A percentile compares a stretch with the other conserved stretches of the same genome.
Evolutionary conservation across 2,113 vertebrate genomes (phyloP).

Genomic region (Oryzias celebensis): DNA sequence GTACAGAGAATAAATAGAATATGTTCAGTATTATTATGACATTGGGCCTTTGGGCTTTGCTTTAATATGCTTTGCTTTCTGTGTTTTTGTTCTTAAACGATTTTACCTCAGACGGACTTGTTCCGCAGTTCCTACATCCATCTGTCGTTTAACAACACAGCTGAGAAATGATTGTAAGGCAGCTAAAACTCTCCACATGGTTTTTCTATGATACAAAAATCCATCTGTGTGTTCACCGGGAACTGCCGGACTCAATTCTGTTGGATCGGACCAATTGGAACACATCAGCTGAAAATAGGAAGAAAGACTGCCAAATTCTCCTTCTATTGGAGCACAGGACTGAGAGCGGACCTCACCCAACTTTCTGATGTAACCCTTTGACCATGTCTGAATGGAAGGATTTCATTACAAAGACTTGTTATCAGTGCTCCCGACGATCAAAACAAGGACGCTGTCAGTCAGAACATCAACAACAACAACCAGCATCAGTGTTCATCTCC

Average conservation of each 20-base stretch:
- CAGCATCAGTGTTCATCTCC: slow-evolving; percentile 72
- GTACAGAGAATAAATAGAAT: slow-evolving; percentile 55
- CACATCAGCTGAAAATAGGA: slow-evolving; percentile 28
- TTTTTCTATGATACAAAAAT: slow-evolving; percentile 59
- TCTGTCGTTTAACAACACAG: slow-evolving; percentile 54
- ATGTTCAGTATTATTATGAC: slow-evolving; percentile 67
- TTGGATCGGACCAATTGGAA: slow-evolving; percentile 32
- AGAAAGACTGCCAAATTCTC: slow-evolving; percentile 53
- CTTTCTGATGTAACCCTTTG: slow-evolving; percentile 41
- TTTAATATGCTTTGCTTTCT: slow-evolving; percentile 77
- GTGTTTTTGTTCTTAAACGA: slow-evolving; percentile 64
- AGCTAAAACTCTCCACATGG: slow-evolving; percentile 71
- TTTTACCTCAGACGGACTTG: slow-evolving; percentile 75
- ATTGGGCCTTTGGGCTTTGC: slow-evolving; percentile 71
- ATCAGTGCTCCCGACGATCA: slow-evolving; percentile 51
- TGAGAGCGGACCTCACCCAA: slow-evolving; percentile 13
- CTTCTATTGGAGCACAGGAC: slow-evolving; percentile 13
- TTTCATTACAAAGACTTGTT: slow-evolving; percentile 57
- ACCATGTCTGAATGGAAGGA: slow-evolving; percentile 50
- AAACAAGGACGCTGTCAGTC: slow-evolving; percentile 43
- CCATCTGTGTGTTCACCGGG: slow-evolving; percentile 36
- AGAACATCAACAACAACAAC: slow-evolving; percentile 57
- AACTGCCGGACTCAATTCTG: slow-evolving; percentile 31
- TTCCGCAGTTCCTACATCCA: slow-evolving; percentile 58
- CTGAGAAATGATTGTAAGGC: slow-evolving; percentile 68